phyloP scores from a whole-genome alignment of 1,140 invertebrate species.

The Stegodyphus dumicola region DNA sequence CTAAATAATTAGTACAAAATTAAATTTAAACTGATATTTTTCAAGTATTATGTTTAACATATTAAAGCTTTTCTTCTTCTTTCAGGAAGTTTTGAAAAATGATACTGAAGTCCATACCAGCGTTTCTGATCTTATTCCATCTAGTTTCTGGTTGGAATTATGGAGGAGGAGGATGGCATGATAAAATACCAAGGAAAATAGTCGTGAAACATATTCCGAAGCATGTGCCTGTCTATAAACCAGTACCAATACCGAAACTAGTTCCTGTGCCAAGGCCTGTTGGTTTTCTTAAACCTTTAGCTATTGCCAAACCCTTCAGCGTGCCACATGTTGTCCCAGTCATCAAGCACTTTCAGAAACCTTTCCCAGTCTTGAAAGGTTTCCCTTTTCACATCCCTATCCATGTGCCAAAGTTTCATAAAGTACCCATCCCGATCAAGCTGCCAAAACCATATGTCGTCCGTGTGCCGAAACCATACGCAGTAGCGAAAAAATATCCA shows the following conservation, averaged over 20 bases:
- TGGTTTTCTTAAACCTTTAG: slow-evolving; percentile 44
- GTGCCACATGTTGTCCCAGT: slow-evolving; percentile 60
- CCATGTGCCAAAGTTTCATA: slow-evolving; percentile 48
- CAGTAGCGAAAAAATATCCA: slow-evolving; percentile 53
- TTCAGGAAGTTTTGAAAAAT: background rate
- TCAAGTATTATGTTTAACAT: background rate
- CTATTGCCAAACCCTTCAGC: slow-evolving; percentile 49
- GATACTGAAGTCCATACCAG: slow-evolving; percentile 13
- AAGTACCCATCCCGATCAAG: slow-evolving; percentile 54
- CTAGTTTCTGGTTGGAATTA: slow-evolving; percentile 27
- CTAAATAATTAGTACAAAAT: too few relatives aligned
- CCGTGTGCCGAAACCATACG: slow-evolving; percentile 57
- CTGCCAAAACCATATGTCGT: slow-evolving; percentile 57
- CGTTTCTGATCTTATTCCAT: slow-evolving; percentile 18
- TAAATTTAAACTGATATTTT: too few relatives aligned
- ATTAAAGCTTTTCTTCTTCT: background rate
- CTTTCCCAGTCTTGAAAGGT: slow-evolving; percentile 54
- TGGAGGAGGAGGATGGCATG: slow-evolving; percentile 60
- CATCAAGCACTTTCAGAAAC: slow-evolving; percentile 61
- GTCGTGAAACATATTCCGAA: slow-evolving; percentile 58
- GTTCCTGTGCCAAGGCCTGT: slow-evolving; percentile 54
- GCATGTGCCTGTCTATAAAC: slow-evolving; percentile 46
- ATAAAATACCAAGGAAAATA: slow-evolving; percentile 42
- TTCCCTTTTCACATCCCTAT: slow-evolving; percentile 51
- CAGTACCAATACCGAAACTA: slow-evolving; percentile 35